phyloP scores from a whole-genome alignment of 1,140 invertebrate genomes.

The Bombus cullumanus region DNA sequence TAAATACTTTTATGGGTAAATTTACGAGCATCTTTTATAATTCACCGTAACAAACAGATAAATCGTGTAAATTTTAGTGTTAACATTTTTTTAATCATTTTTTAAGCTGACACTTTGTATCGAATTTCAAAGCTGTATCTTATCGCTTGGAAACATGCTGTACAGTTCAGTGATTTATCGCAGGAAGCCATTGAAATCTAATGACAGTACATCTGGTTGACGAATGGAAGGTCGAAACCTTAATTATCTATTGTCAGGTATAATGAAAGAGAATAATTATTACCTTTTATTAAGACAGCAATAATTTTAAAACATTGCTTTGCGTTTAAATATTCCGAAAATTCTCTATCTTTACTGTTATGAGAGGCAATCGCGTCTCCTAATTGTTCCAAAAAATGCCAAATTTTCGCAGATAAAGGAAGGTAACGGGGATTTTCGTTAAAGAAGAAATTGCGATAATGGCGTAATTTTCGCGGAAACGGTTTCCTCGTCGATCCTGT shows the following conservation, averaged over 20 bases:
- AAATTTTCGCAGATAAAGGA: neutral
- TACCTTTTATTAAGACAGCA: too few relatives aligned
- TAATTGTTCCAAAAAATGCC: neutral
- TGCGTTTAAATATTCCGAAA: too few relatives aligned
- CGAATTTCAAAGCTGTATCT: neutral
- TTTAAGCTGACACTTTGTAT: neutral
- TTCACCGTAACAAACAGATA: neutral
- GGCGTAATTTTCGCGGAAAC: constrained; percentile 9
- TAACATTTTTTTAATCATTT: neutral
- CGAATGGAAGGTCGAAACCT: neutral
- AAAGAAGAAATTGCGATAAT: neutral
- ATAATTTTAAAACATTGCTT: too few relatives aligned
- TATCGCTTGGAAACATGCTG: neutral
- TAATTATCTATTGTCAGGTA: neutral
- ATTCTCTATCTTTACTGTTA: too few relatives aligned
- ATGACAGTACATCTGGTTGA: neutral
- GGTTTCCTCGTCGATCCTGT: neutral
- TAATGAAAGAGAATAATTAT: neutral
- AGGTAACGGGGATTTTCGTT: neutral
- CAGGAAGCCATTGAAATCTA: neutral
- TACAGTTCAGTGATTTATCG: neutral
- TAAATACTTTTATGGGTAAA: neutral
- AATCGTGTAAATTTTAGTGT: neutral
- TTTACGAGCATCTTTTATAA: neutral
- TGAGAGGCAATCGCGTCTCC: too few relatives aligned